These are phyloP conservation scores for Pangasius macronema DNA, from an alignment of 2,797 vertebrate species.

Conservation along the genomic window DNA sequence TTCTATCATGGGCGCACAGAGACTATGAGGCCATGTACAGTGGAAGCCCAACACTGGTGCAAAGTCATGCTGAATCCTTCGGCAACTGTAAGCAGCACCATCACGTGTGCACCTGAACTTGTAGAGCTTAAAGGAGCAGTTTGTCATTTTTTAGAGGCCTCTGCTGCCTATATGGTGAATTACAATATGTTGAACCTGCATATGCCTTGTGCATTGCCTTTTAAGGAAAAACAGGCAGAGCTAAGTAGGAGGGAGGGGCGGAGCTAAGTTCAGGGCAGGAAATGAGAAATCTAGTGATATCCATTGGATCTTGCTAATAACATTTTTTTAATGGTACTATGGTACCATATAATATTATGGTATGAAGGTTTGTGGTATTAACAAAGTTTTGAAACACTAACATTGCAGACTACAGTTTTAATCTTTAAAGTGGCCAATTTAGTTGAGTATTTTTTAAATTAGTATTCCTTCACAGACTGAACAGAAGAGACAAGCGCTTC, in stretches of 20 bases:
- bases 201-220: neutral
- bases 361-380: neutral
- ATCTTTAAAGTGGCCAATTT: neutral
- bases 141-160: neutral
- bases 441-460: neutral
- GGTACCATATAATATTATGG: neutral
- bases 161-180: neutral
- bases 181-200: neutral
- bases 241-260: neutral
- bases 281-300: neutral
- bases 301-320: neutral
- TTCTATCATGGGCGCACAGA: conserved; percentile 97
- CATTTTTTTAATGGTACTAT: neutral
- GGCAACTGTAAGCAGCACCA: conserved; percentile 70
- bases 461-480: conserved; percentile 66
- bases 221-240: neutral
- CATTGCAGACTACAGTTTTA: neutral
- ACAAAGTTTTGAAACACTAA: neutral
- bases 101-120: neutral
- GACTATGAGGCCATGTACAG: conserved; percentile 88
- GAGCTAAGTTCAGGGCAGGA: neutral
- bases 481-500: conserved; percentile 77
- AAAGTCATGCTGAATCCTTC: conserved; percentile 82
- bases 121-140: neutral
- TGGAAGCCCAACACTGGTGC: conserved; percentile 87